phyloP scores from a whole-genome alignment of 2,888 invertebrate species.

The Xestoiulus laeticollis region DNA sequence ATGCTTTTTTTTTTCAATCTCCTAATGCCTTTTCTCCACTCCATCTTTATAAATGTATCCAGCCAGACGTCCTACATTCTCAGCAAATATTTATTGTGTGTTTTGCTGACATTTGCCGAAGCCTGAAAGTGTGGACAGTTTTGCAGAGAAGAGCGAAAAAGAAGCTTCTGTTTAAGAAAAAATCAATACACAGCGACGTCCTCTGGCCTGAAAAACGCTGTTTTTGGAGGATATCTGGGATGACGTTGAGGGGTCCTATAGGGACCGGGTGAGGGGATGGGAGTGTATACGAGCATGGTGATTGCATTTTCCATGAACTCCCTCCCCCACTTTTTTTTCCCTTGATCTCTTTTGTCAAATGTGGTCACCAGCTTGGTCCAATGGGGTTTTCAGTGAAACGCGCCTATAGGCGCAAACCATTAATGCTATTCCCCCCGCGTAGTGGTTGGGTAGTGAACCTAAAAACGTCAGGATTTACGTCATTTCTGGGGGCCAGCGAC shows the following conservation, averaged over 20 bases:
- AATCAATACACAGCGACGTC: background rate
- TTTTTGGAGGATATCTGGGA: conserved; percentile 5
- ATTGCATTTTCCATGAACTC: conserved; percentile 20
- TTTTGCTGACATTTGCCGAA: conserved; percentile 12
- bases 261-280: background rate
- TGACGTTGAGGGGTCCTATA: background rate
- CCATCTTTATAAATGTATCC: background rate
- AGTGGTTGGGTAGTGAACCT: conserved; percentile 12
- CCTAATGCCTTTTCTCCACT: background rate
- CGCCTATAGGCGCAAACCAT: conserved; percentile 20
- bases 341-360: conserved; percentile 26
- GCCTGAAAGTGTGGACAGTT: conserved; percentile 12
- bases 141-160: background rate
- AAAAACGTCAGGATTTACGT: conserved; percentile 26
- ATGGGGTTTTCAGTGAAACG: conserved; percentile 20
- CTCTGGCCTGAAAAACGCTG: conserved; percentile 4
- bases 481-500: conserved; percentile 19
- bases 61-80: conserved; percentile 26
- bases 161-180: conserved; percentile 26
- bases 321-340: background rate
- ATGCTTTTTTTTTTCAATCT: background rate
- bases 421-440: background rate
- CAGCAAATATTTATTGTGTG: conserved; percentile 12
- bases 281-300: background rate
- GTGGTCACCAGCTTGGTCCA: conserved; percentile 12